Base-by-base conservation (phyloP, 2,888 invertebrate species). In the Amblyjoppa proteus region DNA sequence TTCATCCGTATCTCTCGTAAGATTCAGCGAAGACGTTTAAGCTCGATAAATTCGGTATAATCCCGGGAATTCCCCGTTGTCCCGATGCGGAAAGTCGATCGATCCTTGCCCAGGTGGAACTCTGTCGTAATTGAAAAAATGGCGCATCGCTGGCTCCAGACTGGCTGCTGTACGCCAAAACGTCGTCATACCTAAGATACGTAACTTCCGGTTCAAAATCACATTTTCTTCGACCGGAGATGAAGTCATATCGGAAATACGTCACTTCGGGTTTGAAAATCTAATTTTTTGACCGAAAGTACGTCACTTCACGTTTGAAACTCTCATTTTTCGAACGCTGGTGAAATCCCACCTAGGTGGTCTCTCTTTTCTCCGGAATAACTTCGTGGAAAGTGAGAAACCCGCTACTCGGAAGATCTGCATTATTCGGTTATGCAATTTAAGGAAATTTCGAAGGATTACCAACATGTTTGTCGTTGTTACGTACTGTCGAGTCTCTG, bases 1-100 rank as follows among this genome's bases (percentile, higher is more conserved):
- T 49, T 16, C 25, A 53, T 61, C 28, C 38, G 34, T 73, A 53
- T 81, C 68, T 20, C 45, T 45, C 66, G 45, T 34, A 16, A 76
- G 20, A 64, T 76, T 49, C 45, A 76, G 16, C 20, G 16, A 11
- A 0, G 25, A 3, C 13, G 28, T 58, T 5, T 3, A 11, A 58
- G 28, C 4, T 25, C 58, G 13, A 58, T 28, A 49, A 49, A 49
- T 49, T 16, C 45, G 45, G 3, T 49, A 49, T 16, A 49, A 49
- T 49, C 45, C 4, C 45, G 16, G 45, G 16, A 16, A 49, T 16
- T 4, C 16, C 45, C 45, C 16, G 45, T 13, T 16, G 45, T 4
- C 16, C 4, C 45, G 1, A 5, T 49, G 13, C 45, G 45, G 45
- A 3, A 49, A 49, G 4, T 49, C 45, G 45, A 56, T 56, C 7